phyloP scores from a whole-genome alignment of 2,888 invertebrate genomes.

The Oligia strigilis region DNA sequence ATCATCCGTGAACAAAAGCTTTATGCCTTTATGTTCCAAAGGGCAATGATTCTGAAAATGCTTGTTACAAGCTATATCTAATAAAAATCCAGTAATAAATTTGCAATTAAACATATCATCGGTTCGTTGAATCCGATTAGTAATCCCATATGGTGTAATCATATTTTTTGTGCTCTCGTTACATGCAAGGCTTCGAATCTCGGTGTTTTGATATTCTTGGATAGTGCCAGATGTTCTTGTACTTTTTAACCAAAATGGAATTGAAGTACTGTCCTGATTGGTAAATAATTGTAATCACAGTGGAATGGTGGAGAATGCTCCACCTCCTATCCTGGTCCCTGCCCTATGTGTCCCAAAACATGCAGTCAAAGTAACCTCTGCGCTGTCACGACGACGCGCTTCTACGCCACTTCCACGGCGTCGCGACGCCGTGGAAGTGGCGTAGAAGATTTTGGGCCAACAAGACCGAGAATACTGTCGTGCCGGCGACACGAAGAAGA shows the following conservation, averaged over 20 bases:
- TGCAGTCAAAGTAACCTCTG: neutral
- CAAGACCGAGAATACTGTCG: neutral
- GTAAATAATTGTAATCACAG: neutral
- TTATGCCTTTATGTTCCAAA: constrained; percentile 27
- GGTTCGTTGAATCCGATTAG: constrained; percentile 53
- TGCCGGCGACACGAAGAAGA: neutral
- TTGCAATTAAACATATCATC: constrained; percentile 46
- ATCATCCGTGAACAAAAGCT: constrained; percentile 9
- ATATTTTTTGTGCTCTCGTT: constrained; percentile 51
- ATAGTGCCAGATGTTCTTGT: constrained; percentile 48
- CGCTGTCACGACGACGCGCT: neutral
- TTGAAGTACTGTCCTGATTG: neutral
- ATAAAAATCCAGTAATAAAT: constrained; percentile 36
- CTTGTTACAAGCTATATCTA: constrained; percentile 28
- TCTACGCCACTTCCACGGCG: too few relatives aligned
- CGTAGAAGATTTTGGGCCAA: neutral
- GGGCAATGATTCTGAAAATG: constrained; percentile 21
- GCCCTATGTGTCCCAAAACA: neutral
- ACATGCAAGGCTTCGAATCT: constrained; percentile 48
- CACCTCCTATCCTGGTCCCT: neutral
- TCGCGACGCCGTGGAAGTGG: too few relatives aligned
- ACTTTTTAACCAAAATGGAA: constrained; percentile 23
- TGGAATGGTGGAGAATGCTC: neutral
- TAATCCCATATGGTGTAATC: constrained; percentile 48
- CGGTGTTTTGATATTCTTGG: constrained; percentile 35